phyloP scores from a whole-genome alignment of 64 coral and sea anemone genomes.

The Stichodactyla mertensii region DNA sequence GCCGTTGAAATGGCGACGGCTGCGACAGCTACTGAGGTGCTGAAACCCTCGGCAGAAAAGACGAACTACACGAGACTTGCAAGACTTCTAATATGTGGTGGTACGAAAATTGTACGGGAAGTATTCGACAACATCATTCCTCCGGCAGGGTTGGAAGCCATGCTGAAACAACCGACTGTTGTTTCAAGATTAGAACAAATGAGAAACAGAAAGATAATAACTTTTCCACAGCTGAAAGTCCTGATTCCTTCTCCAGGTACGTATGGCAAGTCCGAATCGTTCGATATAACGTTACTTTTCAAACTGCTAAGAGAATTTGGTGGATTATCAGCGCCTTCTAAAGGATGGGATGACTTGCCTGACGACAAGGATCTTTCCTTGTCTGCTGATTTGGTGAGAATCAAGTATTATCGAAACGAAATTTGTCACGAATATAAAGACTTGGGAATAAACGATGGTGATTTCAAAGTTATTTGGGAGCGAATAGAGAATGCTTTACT shows the following conservation, averaged over 20 bases:
- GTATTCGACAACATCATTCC: background rate
- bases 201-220: background rate
- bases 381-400: too few relatives aligned
- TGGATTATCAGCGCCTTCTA: background rate
- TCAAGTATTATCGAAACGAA: too few relatives aligned
- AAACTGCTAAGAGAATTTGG: background rate
- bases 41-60: too few relatives aligned
- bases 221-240: background rate
- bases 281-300: background rate
- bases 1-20: too few relatives aligned
- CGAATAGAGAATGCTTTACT: too few relatives aligned
- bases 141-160: background rate
- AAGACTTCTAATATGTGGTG: background rate
- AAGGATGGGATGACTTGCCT: background rate
- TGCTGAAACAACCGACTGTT: background rate
- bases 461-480: too few relatives aligned
- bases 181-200: background rate
- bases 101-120: background rate
- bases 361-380: too few relatives aligned
- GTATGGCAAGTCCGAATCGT: background rate
- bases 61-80: background rate
- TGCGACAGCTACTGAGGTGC: too few relatives aligned
- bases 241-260: background rate
- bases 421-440: too few relatives aligned
- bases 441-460: too few relatives aligned